These are phyloP conservation scores for Mesochorus sp. DNA, from an alignment of 2,888 invertebrate genomes.

Conservation along the genomic window DNA sequence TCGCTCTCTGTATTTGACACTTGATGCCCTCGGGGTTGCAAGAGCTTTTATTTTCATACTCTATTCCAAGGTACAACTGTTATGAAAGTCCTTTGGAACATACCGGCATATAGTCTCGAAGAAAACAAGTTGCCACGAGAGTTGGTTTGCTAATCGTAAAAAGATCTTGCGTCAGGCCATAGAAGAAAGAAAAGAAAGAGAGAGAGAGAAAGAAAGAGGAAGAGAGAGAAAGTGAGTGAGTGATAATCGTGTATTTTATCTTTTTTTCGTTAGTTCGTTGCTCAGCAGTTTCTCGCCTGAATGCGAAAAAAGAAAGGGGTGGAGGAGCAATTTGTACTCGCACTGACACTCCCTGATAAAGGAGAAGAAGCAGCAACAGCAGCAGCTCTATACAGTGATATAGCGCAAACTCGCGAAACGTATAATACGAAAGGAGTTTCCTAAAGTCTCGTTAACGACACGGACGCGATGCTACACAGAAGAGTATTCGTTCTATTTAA, in stretches of 20 bases:
- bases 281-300: constrained; percentile 42
- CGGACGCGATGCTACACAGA: constrained; percentile 1
- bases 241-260: constrained; percentile 28
- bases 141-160: constrained; percentile 29
- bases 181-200: not conserved
- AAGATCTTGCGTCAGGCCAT: constrained; percentile 17
- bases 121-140: not conserved
- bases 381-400: constrained; percentile 32
- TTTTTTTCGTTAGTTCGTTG: constrained; percentile 26
- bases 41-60: not conserved
- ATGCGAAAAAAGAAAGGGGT: constrained; percentile 25
- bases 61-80: not conserved
- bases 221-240: constrained; percentile 6
- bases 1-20: constrained; percentile 21
- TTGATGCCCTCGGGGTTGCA: constrained; percentile 4
- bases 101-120: constrained; percentile 1
- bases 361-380: constrained; percentile 26
- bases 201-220: not conserved
- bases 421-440: constrained; percentile 48
- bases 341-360: constrained; percentile 58
- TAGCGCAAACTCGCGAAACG: not conserved
- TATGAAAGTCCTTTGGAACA: not conserved
- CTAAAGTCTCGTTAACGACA: constrained; percentile 58
- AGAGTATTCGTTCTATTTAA: constrained; percentile 60
- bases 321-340: constrained; percentile 48